Conservation (phyloP, 2,113 vertebrate species). For the Ophiodon elongatus region DNA sequence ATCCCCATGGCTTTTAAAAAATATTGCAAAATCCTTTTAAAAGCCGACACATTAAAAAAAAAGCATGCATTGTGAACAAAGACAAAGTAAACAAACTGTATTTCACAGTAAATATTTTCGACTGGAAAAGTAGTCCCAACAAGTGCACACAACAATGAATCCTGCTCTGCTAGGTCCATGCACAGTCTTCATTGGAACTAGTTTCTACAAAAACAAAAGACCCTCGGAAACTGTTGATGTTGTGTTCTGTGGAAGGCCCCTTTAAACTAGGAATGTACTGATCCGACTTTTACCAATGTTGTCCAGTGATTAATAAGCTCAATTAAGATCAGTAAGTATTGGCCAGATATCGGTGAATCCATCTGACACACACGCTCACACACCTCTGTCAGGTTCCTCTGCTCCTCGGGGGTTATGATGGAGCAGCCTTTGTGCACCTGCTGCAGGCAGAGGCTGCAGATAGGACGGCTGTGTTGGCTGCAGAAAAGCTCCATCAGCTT, state of each 20-base stretch:
- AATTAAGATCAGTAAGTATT: not conserved
- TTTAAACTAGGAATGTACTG: not conserved
- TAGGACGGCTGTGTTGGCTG: constrained; percentile 77
- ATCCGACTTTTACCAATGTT: not conserved
- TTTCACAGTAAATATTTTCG: not conserved
- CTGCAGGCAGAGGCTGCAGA: constrained; percentile 92
- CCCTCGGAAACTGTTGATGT: not conserved
- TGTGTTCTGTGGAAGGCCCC: not conserved
- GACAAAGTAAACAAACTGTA: not conserved
- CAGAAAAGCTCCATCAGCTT: constrained; percentile 93
- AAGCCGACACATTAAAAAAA: too few species aligned
- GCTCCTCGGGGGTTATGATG: constrained; percentile 70
- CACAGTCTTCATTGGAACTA: not conserved
- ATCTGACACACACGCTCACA: constrained; percentile 2
- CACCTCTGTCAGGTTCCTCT: constrained; percentile 86
- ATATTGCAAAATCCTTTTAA: not conserved
- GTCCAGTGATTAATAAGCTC: not conserved
- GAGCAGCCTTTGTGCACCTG: constrained; percentile 85
- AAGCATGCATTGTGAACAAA: too few species aligned
- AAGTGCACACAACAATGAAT: not conserved
- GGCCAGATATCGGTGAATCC: not conserved
- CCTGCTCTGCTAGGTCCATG: not conserved
- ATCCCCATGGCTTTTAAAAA: not conserved
- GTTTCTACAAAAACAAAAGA: not conserved
- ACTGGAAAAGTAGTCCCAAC: not conserved